Base-by-base conservation (phyloP, 2,888 invertebrate species). In the Luperina testacea region DNA sequence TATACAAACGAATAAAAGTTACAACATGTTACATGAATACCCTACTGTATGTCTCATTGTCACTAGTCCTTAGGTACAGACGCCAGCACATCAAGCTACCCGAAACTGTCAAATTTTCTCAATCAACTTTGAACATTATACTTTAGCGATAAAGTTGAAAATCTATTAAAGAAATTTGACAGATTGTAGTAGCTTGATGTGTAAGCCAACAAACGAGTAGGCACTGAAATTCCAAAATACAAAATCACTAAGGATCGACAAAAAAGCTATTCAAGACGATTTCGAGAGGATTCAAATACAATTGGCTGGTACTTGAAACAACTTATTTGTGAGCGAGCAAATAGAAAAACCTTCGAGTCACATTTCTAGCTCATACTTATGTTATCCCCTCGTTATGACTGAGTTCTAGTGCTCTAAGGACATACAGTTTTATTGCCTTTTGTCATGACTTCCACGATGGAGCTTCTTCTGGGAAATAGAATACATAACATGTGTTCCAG, bases 221-320 rank as follows among this genome's bases (percentile, higher is more conserved):
- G 81, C 38, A 11, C 17, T 27, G 57, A 38, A 80, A 38, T 57
- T 27, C 24, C 15, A 65, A 71, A 53, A 78, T 63, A 63, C 15
- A 38, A 64, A 57, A 72, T 72, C 48, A 79, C 81, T 65, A 81
- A 65, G 57, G 48, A 27, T 3, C 38, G 20, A 6, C 48, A 48
- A 57, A 24, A 72, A n/a, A 57, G 48, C 79, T 51, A 65, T 73
- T 65, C 57, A n/a, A 38, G 15, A 24, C 27, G 15, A 84, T 20
- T 64, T 71, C 78, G 65, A 85, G 67, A 63, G 72, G 65, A 78
- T 74, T 78, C 74, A 72, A 78, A 81, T 74, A 81, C 75, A 84
- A 78, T 85, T 78, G 85, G 51, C 75, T 68, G 59, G 61, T 76
- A 77, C 85, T 84, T 53, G 65, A 69, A 69, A 65, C 72, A 53